A percentile compares a stretch with the other conserved stretches of the same genome.
Evolutionary conservation across 2,113 vertebrate genomes (phyloP).

Genomic region (Anser cygnoides): DNA sequence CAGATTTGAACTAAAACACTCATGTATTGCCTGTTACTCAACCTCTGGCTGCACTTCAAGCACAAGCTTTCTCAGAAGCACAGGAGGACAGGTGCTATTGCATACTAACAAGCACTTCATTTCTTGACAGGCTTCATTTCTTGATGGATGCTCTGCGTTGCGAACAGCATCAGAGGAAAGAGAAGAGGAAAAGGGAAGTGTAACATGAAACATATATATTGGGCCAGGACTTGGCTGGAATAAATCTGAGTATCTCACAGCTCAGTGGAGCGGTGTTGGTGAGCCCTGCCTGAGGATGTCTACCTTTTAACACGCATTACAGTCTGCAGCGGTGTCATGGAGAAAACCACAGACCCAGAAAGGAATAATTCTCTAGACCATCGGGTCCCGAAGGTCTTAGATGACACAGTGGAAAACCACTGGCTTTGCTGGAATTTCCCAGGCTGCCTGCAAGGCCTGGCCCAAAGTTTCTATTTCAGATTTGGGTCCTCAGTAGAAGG

Average conservation of each 20-base stretch:
- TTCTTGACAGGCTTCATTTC: not conserved
- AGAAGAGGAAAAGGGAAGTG: not conserved
- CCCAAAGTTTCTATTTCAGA: not conserved
- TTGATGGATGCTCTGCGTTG: not conserved
- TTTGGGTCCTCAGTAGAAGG: not conserved
- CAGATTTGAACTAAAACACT: not conserved
- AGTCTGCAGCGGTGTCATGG: not conserved
- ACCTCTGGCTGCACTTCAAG: constrained; percentile 19
- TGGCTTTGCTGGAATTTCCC: not conserved
- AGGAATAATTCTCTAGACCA: not conserved
- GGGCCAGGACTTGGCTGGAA: not conserved
- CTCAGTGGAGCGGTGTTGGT: not conserved
- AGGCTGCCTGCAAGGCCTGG: not conserved
- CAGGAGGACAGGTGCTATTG: not conserved
- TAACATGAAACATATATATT: not conserved
- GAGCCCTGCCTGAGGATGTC: not conserved
- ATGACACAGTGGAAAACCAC: not conserved
- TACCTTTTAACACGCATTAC: not conserved
- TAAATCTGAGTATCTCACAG: constrained; percentile 39
- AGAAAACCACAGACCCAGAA: not conserved
- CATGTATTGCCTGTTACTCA: not conserved
- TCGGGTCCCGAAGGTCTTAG: not conserved
- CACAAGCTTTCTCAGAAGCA: not conserved
- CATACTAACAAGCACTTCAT: not conserved
- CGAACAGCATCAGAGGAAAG: not conserved